These are phyloP conservation scores for Bhutanitis thaidina DNA, from an alignment of 2,888 invertebrate genomes.

Conservation along the genomic window DNA sequence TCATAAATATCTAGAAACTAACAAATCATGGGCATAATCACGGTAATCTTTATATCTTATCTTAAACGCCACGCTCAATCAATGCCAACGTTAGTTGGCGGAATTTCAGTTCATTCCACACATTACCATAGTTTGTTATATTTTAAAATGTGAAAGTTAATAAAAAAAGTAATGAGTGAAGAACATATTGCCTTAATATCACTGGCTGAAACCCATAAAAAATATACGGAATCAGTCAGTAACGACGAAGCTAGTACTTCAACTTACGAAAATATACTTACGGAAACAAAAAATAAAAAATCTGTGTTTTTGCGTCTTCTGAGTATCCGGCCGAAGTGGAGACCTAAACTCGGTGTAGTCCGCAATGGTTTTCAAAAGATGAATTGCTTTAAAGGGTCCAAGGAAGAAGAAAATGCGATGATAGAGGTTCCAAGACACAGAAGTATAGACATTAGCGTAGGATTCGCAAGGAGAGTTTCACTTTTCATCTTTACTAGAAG, in stretches of 20 bases:
- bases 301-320: constrained; percentile 41
- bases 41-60: constrained; percentile 63
- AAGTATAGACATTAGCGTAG: constrained; percentile 67
- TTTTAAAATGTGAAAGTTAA: constrained; percentile 45
- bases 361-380: constrained; percentile 48
- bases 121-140: constrained; percentile 36
- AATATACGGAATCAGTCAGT: constrained; percentile 37
- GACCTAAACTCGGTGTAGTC: constrained; percentile 45
- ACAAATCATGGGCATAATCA: constrained; percentile 51
- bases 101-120: constrained; percentile 44
- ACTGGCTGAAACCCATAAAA: constrained; percentile 40
- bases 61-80: constrained; percentile 68
- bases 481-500: constrained; percentile 63
- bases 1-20: constrained; percentile 4
- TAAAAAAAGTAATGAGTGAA: constrained; percentile 50
- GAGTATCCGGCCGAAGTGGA: constrained; percentile 42
- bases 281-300: constrained; percentile 15
- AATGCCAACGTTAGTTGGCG: constrained; percentile 60
- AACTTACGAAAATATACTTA: background rate
- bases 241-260: constrained; percentile 28
- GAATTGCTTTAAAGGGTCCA: constrained; percentile 50
- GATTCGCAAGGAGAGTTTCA: constrained; percentile 61
- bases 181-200: constrained; percentile 46
- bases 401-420: constrained; percentile 46
- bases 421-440: constrained; percentile 57